Base-by-base conservation (phyloP, 2,888 invertebrate species). In the Junonia oenone region DNA sequence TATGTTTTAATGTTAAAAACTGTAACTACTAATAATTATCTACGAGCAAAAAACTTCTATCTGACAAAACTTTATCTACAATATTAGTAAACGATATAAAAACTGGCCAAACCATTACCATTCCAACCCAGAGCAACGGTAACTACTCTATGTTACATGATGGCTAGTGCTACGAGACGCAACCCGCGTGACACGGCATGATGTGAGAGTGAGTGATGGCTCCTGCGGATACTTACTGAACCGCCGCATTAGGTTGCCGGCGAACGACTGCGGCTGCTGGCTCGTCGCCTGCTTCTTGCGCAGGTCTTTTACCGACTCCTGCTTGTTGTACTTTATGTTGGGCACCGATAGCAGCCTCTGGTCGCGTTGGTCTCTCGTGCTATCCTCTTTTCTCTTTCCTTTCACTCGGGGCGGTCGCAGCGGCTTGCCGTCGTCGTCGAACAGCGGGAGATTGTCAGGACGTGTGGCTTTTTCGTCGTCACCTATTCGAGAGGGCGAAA, bases 201-300 rank as follows among this genome's bases (percentile, higher is more conserved):
- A 64, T 55, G 57, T 49, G 62, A 60, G 65, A 60, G 64, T 62
- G 68, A 59, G 55, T 60, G 63, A 50, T 57, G 59, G 83, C 73
- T 78, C 81, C 82, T 64, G 69, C 62, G 63, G 73, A 64, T 93
- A 96, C 96, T 96, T 95, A 96, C 96, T 95, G 93, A 96, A 95
- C 92, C 95, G 94, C 82, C 96, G 92, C 91, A 95, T 94, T 71
- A 96, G 91, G 91, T 92, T 94, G 78, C 94, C 94, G 69, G 94
- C 93, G 90, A 95, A 93, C 62, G 93, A 77, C 90, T 79, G 76
- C 90, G 79, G 73, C 77, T 83, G 71, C 79, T 74, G 71, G 74
- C 81, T 78, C 64, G 75, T 67, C 67, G 84, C 83, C 65, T 87
- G 91, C 73, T 84, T 87, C 70, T 90, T 89, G 77, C 94, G 88